Evolutionary conservation across 2,797 vertebrate species (phyloP).

Genomic region (Numenius phaeopus): DNA sequence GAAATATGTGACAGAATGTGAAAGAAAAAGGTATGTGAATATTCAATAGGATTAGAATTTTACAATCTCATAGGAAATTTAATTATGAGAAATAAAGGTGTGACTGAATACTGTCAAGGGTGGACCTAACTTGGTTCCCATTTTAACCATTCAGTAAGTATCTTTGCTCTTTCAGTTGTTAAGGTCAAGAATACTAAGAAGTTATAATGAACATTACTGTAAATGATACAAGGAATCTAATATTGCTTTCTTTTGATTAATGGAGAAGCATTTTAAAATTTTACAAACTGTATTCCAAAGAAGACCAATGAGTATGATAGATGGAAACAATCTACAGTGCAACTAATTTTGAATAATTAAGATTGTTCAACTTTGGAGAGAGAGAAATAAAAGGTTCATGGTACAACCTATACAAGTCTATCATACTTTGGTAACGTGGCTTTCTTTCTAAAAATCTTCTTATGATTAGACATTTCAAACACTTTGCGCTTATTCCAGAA

Average conservation of each 20-base stretch:
- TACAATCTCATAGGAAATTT: not conserved
- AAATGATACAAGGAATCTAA: not conserved
- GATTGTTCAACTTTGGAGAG: not conserved
- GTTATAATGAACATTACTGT: not conserved
- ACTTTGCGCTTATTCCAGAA: not conserved
- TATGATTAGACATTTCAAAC: not conserved
- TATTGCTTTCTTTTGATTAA: not conserved
- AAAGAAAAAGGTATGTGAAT: not conserved
- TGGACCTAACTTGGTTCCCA: not conserved
- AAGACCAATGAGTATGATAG: not conserved
- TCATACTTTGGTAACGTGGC: not conserved
- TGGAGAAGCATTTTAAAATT: not conserved
- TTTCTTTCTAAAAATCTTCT: not conserved
- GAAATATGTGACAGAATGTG: not conserved
- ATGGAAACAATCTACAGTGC: not conserved
- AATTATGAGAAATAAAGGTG: not conserved
- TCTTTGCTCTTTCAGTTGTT: not conserved
- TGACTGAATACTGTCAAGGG: not conserved
- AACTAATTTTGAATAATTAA: not conserved
- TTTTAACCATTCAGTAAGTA: not conserved
- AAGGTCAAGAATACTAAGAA: not conserved
- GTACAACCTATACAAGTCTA: not conserved
- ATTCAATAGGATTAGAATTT: not conserved
- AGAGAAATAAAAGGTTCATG: not conserved
- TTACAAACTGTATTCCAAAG: not conserved